Percentiles rank a stretch among this genome's conserved stretches.
Conservation (phyloP, 2,888 invertebrate genomes). For the Iphiclides podalirius region DNA sequence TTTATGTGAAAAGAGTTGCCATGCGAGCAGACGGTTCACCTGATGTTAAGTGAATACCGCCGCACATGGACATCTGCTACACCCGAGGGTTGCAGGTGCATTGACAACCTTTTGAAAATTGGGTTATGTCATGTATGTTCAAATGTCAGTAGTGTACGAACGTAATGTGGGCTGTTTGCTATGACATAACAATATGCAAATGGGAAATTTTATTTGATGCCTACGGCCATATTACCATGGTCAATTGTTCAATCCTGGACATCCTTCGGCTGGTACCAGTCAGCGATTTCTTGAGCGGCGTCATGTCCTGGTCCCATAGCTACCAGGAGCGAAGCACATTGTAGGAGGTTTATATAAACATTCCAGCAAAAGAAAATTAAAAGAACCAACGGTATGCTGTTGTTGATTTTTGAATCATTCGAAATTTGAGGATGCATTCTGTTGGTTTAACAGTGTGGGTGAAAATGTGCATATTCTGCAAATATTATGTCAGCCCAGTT, state of each 20-base stretch:
- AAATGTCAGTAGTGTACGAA: too few species aligned
- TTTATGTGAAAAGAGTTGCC: too few species aligned
- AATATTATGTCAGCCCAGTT: constrained; percentile 6
- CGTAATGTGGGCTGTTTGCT: too few species aligned
- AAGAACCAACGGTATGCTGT: constrained; percentile 11
- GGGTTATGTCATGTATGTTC: too few species aligned
- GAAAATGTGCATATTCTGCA: constrained; percentile 1
- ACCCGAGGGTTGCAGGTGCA: too few species aligned
- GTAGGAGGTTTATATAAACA: constrained; percentile 43
- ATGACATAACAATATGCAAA: too few species aligned
- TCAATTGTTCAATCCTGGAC: constrained; percentile 90
- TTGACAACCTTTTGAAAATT: too few species aligned
- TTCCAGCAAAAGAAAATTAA: constrained; percentile 19
- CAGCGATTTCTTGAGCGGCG: constrained; percentile 89
- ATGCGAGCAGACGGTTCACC: too few species aligned
- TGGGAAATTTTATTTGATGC: too few species aligned
- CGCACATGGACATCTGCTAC: too few species aligned
- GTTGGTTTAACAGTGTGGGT: constrained; percentile 3
- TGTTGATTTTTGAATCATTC: background rate
- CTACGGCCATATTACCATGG: constrained; percentile 83
- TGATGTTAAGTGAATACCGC: too few species aligned
- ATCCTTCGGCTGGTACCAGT: constrained; percentile 88
- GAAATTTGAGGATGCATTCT: background rate
- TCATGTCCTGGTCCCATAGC: constrained; percentile 94
- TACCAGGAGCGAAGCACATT: constrained; percentile 65